Base-by-base conservation (phyloP, 2,888 invertebrate genomes). In the Eupithecia exiguata region DNA sequence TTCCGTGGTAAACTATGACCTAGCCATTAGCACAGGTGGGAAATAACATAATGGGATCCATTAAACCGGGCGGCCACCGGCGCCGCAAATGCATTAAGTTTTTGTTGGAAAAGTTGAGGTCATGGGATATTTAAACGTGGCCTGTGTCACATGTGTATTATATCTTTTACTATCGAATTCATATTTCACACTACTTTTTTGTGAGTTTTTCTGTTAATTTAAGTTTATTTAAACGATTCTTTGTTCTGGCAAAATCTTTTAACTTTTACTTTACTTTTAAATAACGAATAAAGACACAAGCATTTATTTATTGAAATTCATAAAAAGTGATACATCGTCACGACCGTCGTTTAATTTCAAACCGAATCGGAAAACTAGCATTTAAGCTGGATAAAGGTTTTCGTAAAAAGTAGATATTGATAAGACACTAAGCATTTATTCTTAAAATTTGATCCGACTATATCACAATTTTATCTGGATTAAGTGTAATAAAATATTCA, bases 21-120 rank as follows among this genome's bases (percentile, higher is more conserved):
- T 89, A 88, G 81, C 90, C 91, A 92, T 92, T 93, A 93, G 92
- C 89, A 86, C 92, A 92, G 91, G 92, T 92, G 92, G 91, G 85
- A 87, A 85, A 88, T 89, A 87, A 81, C 90, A 89, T 92, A 93
- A 92, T 92, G 92, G 92, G 90, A 89, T 86, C 92, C 92, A 93
- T 93, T 93, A 92, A 89, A 89, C 86, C 86, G 81, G 86, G 82
- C 84, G 78, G 77, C 78, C 83, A 81, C 82, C 80, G 81, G 77
- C 80, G 76, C 74, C 78, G 76, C 78, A 81, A 84, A 83, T 85
- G 83, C 84, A 86, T 86, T 88, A 87, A 84, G 84, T 86, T 81
- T 81, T 84, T 82, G 86, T 88, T 84, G 84, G 82, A 79, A 86
- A 87, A 86, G 86, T 85, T 74, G 65, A 18, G 40, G 53, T 25